phyloP scores from a whole-genome alignment of 2,797 vertebrate genomes.

The Caiman crocodilus region DNA sequence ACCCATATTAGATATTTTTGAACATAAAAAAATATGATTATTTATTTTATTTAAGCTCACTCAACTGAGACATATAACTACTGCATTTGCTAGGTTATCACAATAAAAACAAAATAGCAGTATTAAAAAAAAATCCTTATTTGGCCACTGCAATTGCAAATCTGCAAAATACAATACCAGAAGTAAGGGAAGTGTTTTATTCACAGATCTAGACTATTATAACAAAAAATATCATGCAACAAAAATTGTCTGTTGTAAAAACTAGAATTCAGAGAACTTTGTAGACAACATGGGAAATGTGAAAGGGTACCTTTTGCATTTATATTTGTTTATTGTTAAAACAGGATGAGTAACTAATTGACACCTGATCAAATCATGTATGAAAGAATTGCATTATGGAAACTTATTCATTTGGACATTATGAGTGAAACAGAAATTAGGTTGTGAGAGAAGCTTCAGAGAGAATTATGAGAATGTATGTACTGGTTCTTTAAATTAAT shows the following conservation, averaged over 20 bases:
- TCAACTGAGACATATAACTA: background rate
- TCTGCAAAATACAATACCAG: background rate
- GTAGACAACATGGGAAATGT: background rate
- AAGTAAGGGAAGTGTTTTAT: background rate
- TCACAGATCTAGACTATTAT: background rate
- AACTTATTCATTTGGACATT: background rate
- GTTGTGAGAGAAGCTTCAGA: background rate
- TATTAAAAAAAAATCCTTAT: background rate
- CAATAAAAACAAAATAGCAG: background rate
- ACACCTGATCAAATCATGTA: background rate
- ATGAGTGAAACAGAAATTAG: background rate
- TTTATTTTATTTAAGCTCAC: rapidly evolving
- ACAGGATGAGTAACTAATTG: background rate
- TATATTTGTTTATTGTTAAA: background rate
- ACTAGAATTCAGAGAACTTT: background rate
- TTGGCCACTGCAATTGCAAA: background rate
- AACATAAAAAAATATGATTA: background rate
- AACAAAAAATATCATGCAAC: rapidly evolving
- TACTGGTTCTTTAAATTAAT: background rate
- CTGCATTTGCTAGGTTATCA: background rate
- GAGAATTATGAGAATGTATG: background rate
- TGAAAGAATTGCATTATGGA: background rate
- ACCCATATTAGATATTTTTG: background rate
- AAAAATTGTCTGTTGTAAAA: background rate
- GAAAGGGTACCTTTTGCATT: background rate